Conservation (phyloP, 2,888 invertebrate species). For the Notocelia uddmanniana region DNA sequence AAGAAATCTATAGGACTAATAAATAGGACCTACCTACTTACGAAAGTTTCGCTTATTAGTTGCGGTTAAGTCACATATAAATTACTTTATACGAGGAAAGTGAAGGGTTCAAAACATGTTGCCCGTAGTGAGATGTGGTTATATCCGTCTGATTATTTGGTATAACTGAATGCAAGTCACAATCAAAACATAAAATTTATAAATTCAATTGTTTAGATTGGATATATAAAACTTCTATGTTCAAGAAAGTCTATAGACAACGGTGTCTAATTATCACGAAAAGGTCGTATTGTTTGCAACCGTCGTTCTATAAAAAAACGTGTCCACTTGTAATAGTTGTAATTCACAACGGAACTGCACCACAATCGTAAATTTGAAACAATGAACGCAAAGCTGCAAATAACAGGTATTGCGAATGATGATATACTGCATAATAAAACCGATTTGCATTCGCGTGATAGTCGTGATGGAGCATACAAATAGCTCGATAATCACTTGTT, state of each 20-base stretch:
- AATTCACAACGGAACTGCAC: slow-evolving; percentile 31
- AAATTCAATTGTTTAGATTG: too few species aligned
- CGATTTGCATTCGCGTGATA: slow-evolving; percentile 69
- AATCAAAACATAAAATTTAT: too few species aligned
- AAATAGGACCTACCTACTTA: too few species aligned
- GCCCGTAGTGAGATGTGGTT: background rate
- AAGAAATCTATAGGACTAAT: too few species aligned
- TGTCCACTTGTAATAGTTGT: slow-evolving; percentile 15
- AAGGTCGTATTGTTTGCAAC: background rate
- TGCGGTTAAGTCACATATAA: background rate
- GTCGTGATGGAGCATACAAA: slow-evolving; percentile 69
- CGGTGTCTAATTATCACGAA: background rate
- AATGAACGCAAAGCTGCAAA: slow-evolving; percentile 59
- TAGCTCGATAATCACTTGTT: slow-evolving; percentile 61
- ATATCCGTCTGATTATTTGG: background rate
- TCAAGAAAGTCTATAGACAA: background rate
- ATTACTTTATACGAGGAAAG: background rate
- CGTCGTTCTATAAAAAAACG: background rate
- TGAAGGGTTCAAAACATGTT: background rate
- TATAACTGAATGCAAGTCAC: background rate
- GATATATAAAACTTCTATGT: too few species aligned
- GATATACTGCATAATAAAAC: slow-evolving; percentile 61
- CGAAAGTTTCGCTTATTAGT: background rate
- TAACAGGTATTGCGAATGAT: slow-evolving; percentile 62
- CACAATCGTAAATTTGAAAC: slow-evolving; percentile 48